Evolutionary conservation across 2,888 invertebrate genomes (phyloP), one percentile per base, ranked within the genome.

Genomic region (Troilus luridus): DNA sequence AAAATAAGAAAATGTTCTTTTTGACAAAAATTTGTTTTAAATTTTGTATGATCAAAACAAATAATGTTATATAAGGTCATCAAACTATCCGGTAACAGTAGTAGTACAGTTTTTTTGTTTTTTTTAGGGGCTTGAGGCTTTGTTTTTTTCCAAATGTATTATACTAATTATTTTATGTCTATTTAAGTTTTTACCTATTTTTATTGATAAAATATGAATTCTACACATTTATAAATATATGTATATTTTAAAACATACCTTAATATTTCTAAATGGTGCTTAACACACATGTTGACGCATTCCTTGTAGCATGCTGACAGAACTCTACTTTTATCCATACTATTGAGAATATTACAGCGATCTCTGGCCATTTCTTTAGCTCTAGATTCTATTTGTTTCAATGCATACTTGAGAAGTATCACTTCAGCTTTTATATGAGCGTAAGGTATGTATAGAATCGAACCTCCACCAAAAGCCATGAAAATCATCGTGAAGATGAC

Each of bases 191-290:
- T n/a, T n/a, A n/a, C n/a, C n/a, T n/a, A n/a, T n/a, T n/a, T n/a
- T 41, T 41, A 41, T 41, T 41, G 41, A 41, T 41, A 41, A 3
- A 41, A 3, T 41, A 41, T 41, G 5, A 41, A n/a, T n/a, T n/a
- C 10, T 60, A 17, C 17, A 21, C 19, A 0, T 21, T 62, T 62
- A 10, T 8, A 62, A 21, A 7, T 11, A 21, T 62, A 8, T 62
- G 6, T 5, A 64, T 14, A 64, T 64, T 64, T n/a, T 64, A n/a
- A 67, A 67, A 67, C 41, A 41, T 77, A 41, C 72, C 72, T 77
- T 17, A 77, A 41, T 77, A 77, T 77, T 41, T 77, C 72, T 41
- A 77, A 19, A 41, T 77, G 72, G 9, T 77, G 72, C 72, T 77
- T 17, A 77, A 41, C 72, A 77, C 72, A 77, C 72, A 77, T 77